Evolutionary conservation across 2,113 vertebrate species (phyloP), one percentile per base, ranked within the genome.

Genomic region (Myanophis thanlyinensis): DNA sequence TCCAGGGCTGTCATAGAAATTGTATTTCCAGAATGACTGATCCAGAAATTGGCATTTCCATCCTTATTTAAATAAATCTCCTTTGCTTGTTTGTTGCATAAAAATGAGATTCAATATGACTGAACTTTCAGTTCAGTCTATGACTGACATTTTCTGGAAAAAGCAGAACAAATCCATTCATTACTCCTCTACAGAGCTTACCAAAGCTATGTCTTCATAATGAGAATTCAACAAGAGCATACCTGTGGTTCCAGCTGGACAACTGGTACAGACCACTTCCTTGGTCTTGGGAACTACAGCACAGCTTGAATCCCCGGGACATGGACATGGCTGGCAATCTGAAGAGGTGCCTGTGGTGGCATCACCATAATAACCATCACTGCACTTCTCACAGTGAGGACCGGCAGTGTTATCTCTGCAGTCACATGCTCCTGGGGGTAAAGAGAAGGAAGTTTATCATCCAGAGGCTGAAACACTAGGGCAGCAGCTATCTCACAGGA

Each of bases 251-350:
- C 99, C 99, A 0, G 97, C 25, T 0, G 99, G 99, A 91, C 99
- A 99, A 97, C 98, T 99, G 96, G 99, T 99, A 95, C 99, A 99
- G 73, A 99, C 99, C 91, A 99, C 98, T 97, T 99, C 99, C 95
- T 96, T 98, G 0, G 98, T 99, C 93, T 97, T 98, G 25, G 98
- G 98, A 27, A 99, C 98, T 0, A 98, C 85, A 0, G 99, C 99
- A 92, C 99, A 99, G 90, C 98, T 99, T 0, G 99, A 98, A 48
- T 97, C 97, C 0, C 97, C 96, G 0, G 99, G 99, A 90, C 99
- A 99, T 0, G 99, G 99, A 62, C 99, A 99, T 0, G 98, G 97
- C 92, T 98, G 96, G 94, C 99, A 99, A 95, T 99, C 99, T 0
- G 91, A 95, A 1, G 97, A 62, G 0, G 97, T 98, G n/a, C 99